A percentile compares a stretch with the other conserved stretches of the same genome.
Conservation (phyloP, 2,888 invertebrate genomes). For the Pollenia labialis region DNA sequence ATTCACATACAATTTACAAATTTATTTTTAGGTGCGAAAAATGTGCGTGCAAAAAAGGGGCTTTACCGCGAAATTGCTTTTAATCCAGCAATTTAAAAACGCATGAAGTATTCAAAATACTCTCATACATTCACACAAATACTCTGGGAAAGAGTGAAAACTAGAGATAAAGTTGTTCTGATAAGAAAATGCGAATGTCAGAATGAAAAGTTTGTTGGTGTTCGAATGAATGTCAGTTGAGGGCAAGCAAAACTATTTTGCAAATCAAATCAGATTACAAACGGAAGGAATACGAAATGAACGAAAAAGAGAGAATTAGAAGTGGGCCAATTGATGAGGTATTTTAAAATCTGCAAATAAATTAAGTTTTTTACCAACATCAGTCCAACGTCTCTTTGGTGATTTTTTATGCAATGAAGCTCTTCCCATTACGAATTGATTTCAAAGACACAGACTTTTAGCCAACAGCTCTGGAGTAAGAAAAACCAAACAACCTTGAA, state of each 20-base stretch:
- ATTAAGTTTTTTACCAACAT: too few species aligned
- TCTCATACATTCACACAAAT: background rate
- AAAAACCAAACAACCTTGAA: too few species aligned
- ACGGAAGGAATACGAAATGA: slow-evolving; percentile 2
- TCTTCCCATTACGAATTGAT: too few species aligned
- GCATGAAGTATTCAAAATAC: slow-evolving; percentile 73
- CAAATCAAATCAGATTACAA: slow-evolving; percentile 62
- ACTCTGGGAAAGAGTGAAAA: slow-evolving; percentile 23
- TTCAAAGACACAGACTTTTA: too few species aligned
- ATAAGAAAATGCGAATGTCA: slow-evolving; percentile 62
- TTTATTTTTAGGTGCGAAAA: slow-evolving; percentile 56
- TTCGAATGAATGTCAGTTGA: slow-evolving; percentile 51
- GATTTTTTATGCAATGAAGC: too few species aligned
- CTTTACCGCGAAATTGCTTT: slow-evolving; percentile 82
- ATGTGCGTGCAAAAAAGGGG: slow-evolving; percentile 83
- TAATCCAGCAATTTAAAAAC: slow-evolving; percentile 78
- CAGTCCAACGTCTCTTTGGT: too few species aligned
- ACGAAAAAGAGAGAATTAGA: background rate
- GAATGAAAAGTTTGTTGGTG: slow-evolving; percentile 17
- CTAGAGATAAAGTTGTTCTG: slow-evolving; percentile 48
- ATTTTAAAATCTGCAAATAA: too few species aligned
- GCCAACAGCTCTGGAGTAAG: too few species aligned
- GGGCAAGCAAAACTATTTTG: slow-evolving; percentile 61
- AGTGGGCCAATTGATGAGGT: slow-evolving; percentile 7
- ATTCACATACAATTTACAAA: slow-evolving; percentile 4